Base-by-base conservation (phyloP, 2,888 invertebrate genomes). In the Pterobdella sp. region DNA sequence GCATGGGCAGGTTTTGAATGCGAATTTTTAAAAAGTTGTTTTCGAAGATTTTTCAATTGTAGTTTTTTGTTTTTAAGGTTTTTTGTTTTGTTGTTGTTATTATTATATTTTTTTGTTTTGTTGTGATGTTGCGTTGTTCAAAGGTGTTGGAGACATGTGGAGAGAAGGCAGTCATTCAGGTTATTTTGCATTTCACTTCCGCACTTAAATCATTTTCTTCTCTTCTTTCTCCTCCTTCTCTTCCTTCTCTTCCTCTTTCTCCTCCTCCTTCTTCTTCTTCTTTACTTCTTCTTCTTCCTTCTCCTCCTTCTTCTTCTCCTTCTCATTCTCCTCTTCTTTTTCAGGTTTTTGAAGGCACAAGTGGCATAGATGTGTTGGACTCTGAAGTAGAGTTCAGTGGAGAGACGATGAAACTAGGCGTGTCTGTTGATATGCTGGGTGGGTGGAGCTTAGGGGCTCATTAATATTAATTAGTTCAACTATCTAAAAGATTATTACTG, bases 331-430 rank as follows among this genome's bases (percentile, higher is more conserved):
- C n/a, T n/a, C n/a, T 26, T 26, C 67, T 31, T 64, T 52, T 4
- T 1, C 76, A 86, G 86, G 98, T 98, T 76, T 99, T 99, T 84
- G 98, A 99, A 84, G 98, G 98, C 63, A 99, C 98, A 52, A 94
- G 96, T 0, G 98, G 98, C 77, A 97, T 99, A 82, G 98, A 99
- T 86, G 98, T 97, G 74, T 98, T 97, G 86, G 91, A 98, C 88
- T 98, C 98, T 71, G 88, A 93, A 72, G 97, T 97, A 84, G 98
- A 99, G 87, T 99, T 99, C 86, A 97, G 97, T 72, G 98, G 97
- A 37, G 98, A 99, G 84, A 98, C 98, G 85, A 87, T 99, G 81
- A 88, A 96, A 78, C 95, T 95, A 1, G 96, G 98, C 0, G 98
- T 99, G 1, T 97, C 97, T 0, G 97, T 98, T 84, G 98, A 99